phyloP scores from a whole-genome alignment of 30 jellyfish, hydroid and myxozoan genomes.

The Phacellophora camtschatica region DNA sequence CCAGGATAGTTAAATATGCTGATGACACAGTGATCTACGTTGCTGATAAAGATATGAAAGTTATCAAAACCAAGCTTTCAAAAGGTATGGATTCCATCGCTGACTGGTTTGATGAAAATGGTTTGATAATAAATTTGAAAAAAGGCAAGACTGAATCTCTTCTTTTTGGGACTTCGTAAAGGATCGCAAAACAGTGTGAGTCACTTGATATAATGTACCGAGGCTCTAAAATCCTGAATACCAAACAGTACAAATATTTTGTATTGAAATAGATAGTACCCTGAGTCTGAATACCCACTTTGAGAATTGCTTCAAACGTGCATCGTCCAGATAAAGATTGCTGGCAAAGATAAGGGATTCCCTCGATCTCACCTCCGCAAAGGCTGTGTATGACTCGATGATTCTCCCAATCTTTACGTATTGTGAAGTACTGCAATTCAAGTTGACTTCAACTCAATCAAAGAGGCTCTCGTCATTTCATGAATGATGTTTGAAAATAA shows the following conservation, averaged over 20 bases:
- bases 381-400: conserved; percentile 53
- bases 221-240: not conserved
- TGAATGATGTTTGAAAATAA: conserved; percentile 16
- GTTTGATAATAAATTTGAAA: conserved; percentile 2
- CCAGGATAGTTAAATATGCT: too few relatives aligned
- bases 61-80: conserved; percentile 7
- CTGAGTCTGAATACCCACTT: too few relatives aligned
- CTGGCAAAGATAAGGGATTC: conserved; percentile 24
- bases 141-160: too few relatives aligned
- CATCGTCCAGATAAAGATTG: too few relatives aligned
- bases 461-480: conserved; percentile 52
- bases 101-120: conserved; percentile 20
- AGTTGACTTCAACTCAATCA: too few relatives aligned
- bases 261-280: conserved; percentile 9
- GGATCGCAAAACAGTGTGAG: too few relatives aligned
- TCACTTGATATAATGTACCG: too few relatives aligned
- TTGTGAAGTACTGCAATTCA: conserved; percentile 28
- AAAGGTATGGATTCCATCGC: conserved; percentile 7
- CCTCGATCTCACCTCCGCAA: conserved; percentile 41
- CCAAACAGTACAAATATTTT: not conserved
- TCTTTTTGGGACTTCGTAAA: not conserved
- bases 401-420: conserved; percentile 37
- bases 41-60: not conserved
- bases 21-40: too few relatives aligned
- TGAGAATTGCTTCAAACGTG: too few relatives aligned